Base-by-base conservation (phyloP, 2,888 invertebrate genomes). In the Eucriotettix oculatus region DNA sequence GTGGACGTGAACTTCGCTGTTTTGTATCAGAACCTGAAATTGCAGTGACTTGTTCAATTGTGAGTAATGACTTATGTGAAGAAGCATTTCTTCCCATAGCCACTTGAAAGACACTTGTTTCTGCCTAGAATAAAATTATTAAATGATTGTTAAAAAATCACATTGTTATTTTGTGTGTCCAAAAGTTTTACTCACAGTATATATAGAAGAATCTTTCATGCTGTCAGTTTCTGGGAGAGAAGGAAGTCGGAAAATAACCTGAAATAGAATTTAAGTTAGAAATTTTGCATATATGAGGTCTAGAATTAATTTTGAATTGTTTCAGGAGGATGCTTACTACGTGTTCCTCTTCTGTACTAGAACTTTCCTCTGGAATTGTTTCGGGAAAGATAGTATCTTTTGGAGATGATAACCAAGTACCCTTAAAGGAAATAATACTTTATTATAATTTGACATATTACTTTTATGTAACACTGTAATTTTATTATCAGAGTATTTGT, bases 351-450 rank as follows among this genome's bases (percentile, higher is more conserved):
- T 93, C 93, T 59, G 90, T 86, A 68, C 91, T 92, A 7, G 92
- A 92, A 69, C 90, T 91, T 73, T 93, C 92, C 74, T 93, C 92
- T 0, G 92, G 92, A 67, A 92, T 92, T 10, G 92, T 92, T 78
- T 92, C 92, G 11, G 92, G 92, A 70, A 92, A 91, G 61, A 85
- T 85, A 16, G 87, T 89, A 64, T 91, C 91, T 72, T 92, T 91
- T 9, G 90, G 90, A 11, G 90, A 90, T 7, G 90, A 87, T 14
- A 90, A 80, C 90, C 90, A 90, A 42, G 78, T 17, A 16, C n/a
- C 53, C 53, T 53, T n/a, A 16, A 16, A 16, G 9, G 48, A 48
- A 48, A 16, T 29, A 29, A 77, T 16, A 80, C 82, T 78, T 87
- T 65, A 59, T 67, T 69, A 66, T 41, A 17, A 29, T 29, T 59